phyloP scores from a whole-genome alignment of 2,113 vertebrate genomes.

The Ciconia stormi region DNA sequence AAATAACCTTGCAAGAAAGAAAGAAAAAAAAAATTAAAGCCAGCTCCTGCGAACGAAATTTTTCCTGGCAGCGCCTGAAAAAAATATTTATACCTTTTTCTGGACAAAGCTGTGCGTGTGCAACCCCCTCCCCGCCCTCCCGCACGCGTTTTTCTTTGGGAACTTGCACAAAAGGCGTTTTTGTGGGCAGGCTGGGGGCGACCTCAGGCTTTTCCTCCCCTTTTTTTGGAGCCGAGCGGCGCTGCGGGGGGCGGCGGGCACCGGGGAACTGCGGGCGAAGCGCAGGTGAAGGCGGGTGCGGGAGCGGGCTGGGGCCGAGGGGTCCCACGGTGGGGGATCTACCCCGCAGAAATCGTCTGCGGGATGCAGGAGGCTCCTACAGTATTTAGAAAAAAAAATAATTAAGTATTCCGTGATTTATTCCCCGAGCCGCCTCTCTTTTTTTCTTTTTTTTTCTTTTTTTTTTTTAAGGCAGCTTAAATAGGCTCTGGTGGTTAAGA shows the following conservation, averaged over 20 bases:
- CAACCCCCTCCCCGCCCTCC: background rate
- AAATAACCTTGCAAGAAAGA: background rate
- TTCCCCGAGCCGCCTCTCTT: background rate
- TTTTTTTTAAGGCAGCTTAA: background rate
- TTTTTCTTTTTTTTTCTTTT: background rate
- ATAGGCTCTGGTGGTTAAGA: background rate
- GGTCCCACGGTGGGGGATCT: background rate
- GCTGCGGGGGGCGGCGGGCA: background rate
- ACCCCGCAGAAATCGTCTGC: background rate
- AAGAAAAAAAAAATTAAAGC: background rate
- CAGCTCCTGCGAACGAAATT: conserved; percentile 1
- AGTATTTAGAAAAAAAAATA: background rate
- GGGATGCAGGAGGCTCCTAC: background rate
- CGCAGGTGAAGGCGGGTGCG: background rate
- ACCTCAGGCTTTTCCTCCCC: background rate
- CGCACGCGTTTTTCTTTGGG: background rate
- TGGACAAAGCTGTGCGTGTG: background rate
- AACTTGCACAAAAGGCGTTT: background rate
- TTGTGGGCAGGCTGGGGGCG: background rate
- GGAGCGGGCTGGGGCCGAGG: background rate
- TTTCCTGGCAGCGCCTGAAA: background rate
- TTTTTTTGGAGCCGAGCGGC: background rate
- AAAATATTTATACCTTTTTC: background rate
- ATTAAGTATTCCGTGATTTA: background rate
- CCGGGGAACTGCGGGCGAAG: conserved; percentile 45